phyloP scores from a whole-genome alignment of 2,888 invertebrate species.

The Heliconius charithonia region DNA sequence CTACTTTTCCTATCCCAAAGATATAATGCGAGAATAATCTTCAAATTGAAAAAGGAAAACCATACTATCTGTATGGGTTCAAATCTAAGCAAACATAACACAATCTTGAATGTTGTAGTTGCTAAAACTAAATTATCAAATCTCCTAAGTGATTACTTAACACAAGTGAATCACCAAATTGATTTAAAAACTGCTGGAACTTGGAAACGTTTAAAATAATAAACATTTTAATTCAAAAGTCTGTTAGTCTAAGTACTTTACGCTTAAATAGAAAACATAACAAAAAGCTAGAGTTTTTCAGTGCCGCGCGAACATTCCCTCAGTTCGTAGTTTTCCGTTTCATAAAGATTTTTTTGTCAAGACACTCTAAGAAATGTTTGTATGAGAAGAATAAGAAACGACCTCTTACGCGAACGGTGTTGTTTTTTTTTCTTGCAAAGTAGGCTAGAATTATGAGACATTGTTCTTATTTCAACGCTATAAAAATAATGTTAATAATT shows the following conservation, averaged over 20 bases:
- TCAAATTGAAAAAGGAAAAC: no score
- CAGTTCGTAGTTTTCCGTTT: conserved; percentile 43
- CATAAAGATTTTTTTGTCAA: conserved; percentile 44
- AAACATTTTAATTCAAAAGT: conserved; percentile 18
- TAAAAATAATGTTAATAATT: not conserved
- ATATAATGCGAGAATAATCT: no score
- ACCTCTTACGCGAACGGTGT: conserved; percentile 30
- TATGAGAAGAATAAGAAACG: conserved; percentile 33
- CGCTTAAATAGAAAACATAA: conserved; percentile 20
- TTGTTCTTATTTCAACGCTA: not conserved
- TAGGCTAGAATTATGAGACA: conserved; percentile 26
- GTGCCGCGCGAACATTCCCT: conserved; percentile 37
- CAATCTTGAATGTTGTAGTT: not conserved
- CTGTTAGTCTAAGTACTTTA: conserved; percentile 17
- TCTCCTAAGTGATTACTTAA: not conserved
- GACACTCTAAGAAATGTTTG: conserved; percentile 32
- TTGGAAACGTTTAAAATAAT: not conserved
- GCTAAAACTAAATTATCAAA: not conserved
- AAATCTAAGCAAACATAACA: not conserved
- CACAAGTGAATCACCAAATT: not conserved
- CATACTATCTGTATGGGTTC: no score
- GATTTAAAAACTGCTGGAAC: not conserved
- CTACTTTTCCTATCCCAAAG: not conserved
- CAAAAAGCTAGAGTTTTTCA: conserved; percentile 22
- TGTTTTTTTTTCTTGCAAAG: conserved; percentile 25